A percentile compares a stretch with the other conserved stretches of the same genome.
These are phyloP conservation scores for Crocuta crocuta DNA, from an alignment of 2,113 vertebrate species.

Conservation along the genomic window DNA sequence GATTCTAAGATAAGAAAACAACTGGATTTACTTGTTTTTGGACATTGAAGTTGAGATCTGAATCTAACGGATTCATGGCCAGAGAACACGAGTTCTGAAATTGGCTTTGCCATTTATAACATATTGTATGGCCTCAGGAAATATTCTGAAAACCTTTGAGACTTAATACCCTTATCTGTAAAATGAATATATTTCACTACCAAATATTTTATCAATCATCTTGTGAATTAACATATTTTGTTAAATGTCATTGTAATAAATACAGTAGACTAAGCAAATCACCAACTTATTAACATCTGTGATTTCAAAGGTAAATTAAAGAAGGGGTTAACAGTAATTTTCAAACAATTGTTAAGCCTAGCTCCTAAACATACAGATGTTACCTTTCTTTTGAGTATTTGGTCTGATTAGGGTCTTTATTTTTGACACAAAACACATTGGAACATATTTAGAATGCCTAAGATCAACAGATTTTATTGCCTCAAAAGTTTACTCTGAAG, in stretches of 20 bases:
- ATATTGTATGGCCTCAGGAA: background rate
- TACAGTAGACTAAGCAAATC: background rate
- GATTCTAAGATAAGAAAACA: slow-evolving; percentile 1
- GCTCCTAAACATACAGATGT: background rate
- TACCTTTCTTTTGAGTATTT: background rate
- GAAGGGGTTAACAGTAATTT: background rate
- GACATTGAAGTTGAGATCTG: background rate
- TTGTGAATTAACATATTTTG: slow-evolving; percentile 30
- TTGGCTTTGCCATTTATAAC: background rate
- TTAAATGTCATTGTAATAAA: slow-evolving; percentile 13
- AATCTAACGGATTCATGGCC: background rate
- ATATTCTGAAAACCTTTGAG: slow-evolving; percentile 6
- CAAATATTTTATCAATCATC: slow-evolving; percentile 32
- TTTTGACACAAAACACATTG: background rate
- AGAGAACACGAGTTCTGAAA: slow-evolving; percentile 38
- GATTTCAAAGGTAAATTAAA: slow-evolving; percentile 11
- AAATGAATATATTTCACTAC: slow-evolving; percentile 1
- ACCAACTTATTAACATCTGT: background rate
- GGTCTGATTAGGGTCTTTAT: background rate
- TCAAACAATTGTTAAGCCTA: background rate
- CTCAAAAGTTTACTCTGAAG: background rate
- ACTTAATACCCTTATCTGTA: background rate
- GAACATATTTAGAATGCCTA: background rate
- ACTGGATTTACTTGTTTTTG: background rate
- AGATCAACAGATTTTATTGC: background rate